These are phyloP conservation scores for Hormaphis cornu DNA, from an alignment of 1,140 invertebrate species.

Conservation along the genomic window DNA sequence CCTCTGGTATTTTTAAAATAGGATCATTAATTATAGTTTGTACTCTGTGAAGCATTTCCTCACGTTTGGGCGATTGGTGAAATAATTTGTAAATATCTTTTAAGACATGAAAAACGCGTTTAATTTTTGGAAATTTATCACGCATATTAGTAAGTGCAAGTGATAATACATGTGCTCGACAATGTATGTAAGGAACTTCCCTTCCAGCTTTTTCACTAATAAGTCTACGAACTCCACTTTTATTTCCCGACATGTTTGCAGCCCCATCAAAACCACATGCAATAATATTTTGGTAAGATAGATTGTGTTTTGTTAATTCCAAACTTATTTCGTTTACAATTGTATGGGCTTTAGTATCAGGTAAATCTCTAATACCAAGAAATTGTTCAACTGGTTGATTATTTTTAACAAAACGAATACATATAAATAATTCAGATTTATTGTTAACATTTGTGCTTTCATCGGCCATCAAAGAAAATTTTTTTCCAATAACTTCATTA, in stretches of 20 bases:
- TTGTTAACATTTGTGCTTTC: constrained; percentile 3
- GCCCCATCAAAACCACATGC: neutral
- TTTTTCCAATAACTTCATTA: neutral
- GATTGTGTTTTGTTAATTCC: neutral
- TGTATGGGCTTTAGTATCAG: neutral
- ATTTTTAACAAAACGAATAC: neutral
- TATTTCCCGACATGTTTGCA: constrained; percentile 4
- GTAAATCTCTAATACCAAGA: neutral
- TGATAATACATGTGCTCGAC: constrained; percentile 7
- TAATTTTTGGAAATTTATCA: neutral
- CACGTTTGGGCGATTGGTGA: neutral
- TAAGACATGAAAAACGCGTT: neutral
- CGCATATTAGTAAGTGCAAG: neutral
- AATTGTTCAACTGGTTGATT: neutral
- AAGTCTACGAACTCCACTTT: neutral
- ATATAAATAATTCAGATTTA: neutral
- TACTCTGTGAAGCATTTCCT: neutral
- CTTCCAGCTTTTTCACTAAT: neutral
- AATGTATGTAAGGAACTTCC: constrained; percentile 3
- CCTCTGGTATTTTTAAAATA: neutral
- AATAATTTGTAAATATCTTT: constrained; percentile 18
- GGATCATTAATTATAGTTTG: constrained; percentile 1
- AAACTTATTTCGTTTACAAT: neutral
- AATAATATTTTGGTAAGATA: neutral
- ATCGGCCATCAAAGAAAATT: neutral